Conservation (phyloP, 2,888 invertebrate species). For the Brachynemurus nebulosus region DNA sequence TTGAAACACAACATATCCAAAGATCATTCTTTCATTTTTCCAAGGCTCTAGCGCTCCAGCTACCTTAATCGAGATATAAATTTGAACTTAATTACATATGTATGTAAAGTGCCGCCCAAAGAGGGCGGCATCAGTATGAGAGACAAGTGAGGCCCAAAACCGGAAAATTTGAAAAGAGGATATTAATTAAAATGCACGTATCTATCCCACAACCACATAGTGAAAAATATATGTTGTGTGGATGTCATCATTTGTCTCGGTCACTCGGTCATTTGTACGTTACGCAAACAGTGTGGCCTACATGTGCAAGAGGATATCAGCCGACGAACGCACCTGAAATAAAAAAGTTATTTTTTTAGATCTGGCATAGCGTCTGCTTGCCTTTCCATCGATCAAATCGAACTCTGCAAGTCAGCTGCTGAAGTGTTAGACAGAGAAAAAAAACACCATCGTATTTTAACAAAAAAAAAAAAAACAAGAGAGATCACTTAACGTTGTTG, state of each 20-base stretch:
- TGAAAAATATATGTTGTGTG: neutral
- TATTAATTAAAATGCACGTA: slow-evolving; percentile 1
- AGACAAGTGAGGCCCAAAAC: no score
- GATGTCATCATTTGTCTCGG: neutral
- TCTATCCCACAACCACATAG: neutral
- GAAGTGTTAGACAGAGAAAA: neutral
- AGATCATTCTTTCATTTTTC: no score
- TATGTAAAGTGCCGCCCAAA: no score
- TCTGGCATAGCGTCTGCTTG: neutral
- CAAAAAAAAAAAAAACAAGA: neutral
- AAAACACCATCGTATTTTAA: slow-evolving; percentile 1
- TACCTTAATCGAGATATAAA: no score
- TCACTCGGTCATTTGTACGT: neutral
- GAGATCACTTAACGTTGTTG: no score
- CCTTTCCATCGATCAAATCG: neutral
- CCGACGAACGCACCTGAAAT: neutral
- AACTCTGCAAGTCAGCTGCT: neutral
- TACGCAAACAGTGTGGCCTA: neutral
- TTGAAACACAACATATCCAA: no score
- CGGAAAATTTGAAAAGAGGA: neutral
- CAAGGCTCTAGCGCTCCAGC: no score
- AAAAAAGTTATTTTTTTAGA: neutral
- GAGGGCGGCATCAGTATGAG: no score
- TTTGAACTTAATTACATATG: no score
- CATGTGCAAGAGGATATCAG: neutral